These are phyloP conservation scores for Nowickia ferox DNA, from an alignment of 2,888 invertebrate genomes.

Conservation along the genomic window DNA sequence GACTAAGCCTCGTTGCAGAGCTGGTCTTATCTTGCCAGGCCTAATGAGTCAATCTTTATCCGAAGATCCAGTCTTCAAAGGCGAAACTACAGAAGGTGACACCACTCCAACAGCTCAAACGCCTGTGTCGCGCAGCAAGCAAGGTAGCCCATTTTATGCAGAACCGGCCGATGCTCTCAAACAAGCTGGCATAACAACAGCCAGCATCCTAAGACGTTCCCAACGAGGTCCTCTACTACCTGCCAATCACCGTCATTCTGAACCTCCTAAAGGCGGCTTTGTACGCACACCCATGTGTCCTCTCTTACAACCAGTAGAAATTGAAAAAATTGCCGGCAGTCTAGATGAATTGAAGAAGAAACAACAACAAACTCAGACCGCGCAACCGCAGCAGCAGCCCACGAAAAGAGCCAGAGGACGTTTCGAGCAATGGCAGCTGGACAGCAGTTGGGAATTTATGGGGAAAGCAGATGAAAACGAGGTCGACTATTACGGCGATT, in stretches of 20 bases:
- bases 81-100: slow-evolving; percentile 76
- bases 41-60: slow-evolving; percentile 77
- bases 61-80: slow-evolving; percentile 75
- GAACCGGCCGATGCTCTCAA: slow-evolving; percentile 94
- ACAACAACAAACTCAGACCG: slow-evolving; percentile 79
- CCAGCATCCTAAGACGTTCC: slow-evolving; percentile 81
- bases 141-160: slow-evolving; percentile 94
- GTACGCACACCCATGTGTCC: slow-evolving; percentile 83
- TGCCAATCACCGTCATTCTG: slow-evolving; percentile 86
- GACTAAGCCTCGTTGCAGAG: slow-evolving; percentile 78
- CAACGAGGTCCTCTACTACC: slow-evolving; percentile 81
- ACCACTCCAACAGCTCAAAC: slow-evolving; percentile 81
- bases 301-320: slow-evolving; percentile 86
- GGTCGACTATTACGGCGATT: slow-evolving; percentile 78
- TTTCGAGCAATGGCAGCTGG: slow-evolving; percentile 90
- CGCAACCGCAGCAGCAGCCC: slow-evolving; percentile 74
- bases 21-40: slow-evolving; percentile 79
- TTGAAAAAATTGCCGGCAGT: slow-evolving; percentile 83
- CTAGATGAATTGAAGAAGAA: slow-evolving; percentile 84
- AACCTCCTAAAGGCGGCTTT: slow-evolving; percentile 84
- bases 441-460: slow-evolving; percentile 96
- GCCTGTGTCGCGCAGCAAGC: slow-evolving; percentile 84
- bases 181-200: slow-evolving; percentile 81
- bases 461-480: slow-evolving; percentile 84
- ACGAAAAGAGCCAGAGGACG: slow-evolving; percentile 81